Conservation (phyloP, 2,888 invertebrate genomes). For the Erebia palarica region DNA sequence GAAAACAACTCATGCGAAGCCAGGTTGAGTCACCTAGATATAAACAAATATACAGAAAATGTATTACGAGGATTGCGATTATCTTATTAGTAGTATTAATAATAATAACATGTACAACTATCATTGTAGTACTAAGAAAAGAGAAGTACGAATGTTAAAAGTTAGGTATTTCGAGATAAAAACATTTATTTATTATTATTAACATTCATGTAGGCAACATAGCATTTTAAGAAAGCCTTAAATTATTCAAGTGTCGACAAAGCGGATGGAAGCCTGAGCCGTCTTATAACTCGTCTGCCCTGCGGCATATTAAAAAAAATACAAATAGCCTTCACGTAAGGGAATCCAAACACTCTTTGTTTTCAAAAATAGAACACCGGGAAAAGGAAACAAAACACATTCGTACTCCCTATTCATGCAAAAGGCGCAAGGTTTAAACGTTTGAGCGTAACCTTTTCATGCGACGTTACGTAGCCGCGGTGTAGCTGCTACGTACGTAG, state of each 20-base stretch:
- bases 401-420: constrained; percentile 70
- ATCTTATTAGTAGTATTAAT: too few relatives aligned
- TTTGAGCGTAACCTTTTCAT: constrained; percentile 74
- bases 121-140: too few relatives aligned
- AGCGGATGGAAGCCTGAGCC: constrained; percentile 28
- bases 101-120: too few relatives aligned
- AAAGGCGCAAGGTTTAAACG: constrained; percentile 74
- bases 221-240: constrained; percentile 8
- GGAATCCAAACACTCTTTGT: constrained; percentile 67
- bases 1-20: too few relatives aligned
- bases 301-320: constrained; percentile 38
- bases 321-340: constrained; percentile 41
- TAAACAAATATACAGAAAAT: too few relatives aligned
- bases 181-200: too few relatives aligned
- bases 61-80: too few relatives aligned
- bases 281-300: constrained; percentile 31
- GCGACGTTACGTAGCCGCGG: constrained; percentile 49
- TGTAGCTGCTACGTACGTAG: constrained; percentile 53
- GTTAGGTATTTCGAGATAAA: background rate
- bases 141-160: too few relatives aligned
- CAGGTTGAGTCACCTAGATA: too few relatives aligned
- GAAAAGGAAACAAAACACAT: constrained; percentile 67
- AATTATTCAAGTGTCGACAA: constrained; percentile 33
- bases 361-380: constrained; percentile 66
- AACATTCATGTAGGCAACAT: too few relatives aligned